Evolutionary conservation across 2,113 vertebrate species (phyloP), one percentile per base, ranked within the genome.

Genomic region (Channa maculata): DNA sequence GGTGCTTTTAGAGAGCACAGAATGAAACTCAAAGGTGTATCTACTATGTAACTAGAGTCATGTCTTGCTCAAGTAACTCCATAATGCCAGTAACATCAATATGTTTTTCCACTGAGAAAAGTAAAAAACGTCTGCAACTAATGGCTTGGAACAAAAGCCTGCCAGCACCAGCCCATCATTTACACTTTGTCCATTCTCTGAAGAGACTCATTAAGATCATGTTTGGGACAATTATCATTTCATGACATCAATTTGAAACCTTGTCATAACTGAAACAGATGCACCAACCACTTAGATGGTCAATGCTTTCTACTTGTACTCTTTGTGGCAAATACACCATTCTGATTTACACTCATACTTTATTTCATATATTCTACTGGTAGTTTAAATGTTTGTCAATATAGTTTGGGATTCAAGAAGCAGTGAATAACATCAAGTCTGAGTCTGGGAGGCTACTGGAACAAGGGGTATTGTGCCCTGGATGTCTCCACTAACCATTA

Each of bases 111-210:
- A 75, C 58, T n/a, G 34, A 62, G 46, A 58, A 55, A 36, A 55
- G n/a, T 61, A 71, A 43, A 73, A 65, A 50, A 44, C 46, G 48
- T 66, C 62, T 67, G 70, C 55, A 41, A 52, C 58, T 58, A 60
- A 63, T 38, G 45, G 14, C 36, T 51, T 52, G 39, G 13, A 84
- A 82, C 54, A 69, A 84, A 39, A 67, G 36, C 41, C 24, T 11
- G 14, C 48, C 39, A 78, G 76, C 71, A 75, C 8, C 49, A 52
- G 54, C 63, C 46, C 48, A 57, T 59, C 69, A 51, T 50, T 13
- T 51, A 52, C 8, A 10, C 66, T 74, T 34, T 60, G 24, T 24
- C 24, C 15, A 51, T 57, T 39, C 14, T 24, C 24, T 24, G 24
- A 24, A 24, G 24, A 24, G 24, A 24, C 24, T 24, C 24, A 24